Percentiles rank a stretch among this genome's conserved stretches.
Conservation (phyloP, 35 echinoderm and acorn worm genomes). For the Diadema setosum region DNA sequence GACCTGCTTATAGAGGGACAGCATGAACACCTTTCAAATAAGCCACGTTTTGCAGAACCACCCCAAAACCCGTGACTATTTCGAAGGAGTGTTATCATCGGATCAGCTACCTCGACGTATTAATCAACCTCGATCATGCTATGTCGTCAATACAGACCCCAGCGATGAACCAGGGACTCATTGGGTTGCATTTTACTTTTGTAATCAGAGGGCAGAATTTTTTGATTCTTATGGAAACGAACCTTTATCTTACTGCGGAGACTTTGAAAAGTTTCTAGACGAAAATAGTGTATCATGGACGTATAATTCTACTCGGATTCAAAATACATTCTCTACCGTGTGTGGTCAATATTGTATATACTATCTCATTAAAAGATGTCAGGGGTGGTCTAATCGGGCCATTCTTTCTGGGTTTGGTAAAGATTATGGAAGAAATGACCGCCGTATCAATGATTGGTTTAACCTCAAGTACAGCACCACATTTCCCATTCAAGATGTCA, state of each 20-base stretch:
- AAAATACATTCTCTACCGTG: background rate
- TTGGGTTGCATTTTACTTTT: constrained; percentile 23
- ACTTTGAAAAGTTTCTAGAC: background rate
- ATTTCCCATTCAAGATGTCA: background rate
- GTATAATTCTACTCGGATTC: background rate
- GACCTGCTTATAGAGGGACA: background rate
- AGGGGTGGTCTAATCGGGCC: background rate
- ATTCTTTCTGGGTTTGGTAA: background rate
- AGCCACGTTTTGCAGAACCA: background rate
- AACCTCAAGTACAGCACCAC: background rate
- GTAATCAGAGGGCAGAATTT: background rate
- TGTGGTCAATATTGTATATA: too few relatives aligned
- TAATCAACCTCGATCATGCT: background rate
- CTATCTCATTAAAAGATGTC: background rate
- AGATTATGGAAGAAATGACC: background rate
- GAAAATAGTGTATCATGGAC: background rate
- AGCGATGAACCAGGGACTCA: constrained; percentile 14
- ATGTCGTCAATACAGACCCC: constrained; percentile 1
- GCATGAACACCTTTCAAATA: constrained; percentile 6
- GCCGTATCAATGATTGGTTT: background rate
- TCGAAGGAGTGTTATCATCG: background rate
- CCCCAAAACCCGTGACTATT: background rate
- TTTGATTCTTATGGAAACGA: constrained; percentile 31
- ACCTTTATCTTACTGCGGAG: background rate
- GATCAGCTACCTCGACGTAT: background rate